Evolutionary conservation across 2,113 vertebrate genomes (phyloP).

Genomic region (Microcebus tavaratra): DNA sequence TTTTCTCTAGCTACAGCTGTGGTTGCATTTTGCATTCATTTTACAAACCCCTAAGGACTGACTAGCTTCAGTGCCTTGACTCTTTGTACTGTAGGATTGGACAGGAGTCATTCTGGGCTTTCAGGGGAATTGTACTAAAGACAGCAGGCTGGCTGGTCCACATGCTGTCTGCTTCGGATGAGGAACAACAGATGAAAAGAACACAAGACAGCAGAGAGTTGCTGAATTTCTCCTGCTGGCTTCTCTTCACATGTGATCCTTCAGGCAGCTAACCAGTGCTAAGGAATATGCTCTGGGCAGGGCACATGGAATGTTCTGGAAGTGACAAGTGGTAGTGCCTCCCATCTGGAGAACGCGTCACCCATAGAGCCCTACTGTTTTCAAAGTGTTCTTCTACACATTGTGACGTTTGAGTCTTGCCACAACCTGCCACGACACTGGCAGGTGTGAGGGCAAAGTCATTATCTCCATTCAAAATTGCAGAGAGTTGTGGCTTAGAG

Average conservation of each 20-base stretch:
- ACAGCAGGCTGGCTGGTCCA: background rate
- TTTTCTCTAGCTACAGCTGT: conserved; percentile 18
- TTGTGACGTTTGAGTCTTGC: background rate
- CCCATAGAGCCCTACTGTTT: background rate
- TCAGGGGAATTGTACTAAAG: background rate
- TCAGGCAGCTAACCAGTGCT: background rate
- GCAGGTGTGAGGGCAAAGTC: background rate
- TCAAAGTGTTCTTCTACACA: background rate
- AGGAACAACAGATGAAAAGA: background rate
- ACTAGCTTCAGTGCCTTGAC: background rate
- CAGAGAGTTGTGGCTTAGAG: background rate
- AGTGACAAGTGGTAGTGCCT: background rate
- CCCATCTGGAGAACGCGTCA: background rate
- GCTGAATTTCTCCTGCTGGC: background rate
- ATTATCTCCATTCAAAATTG: background rate
- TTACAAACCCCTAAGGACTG: background rate
- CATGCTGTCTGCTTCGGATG: background rate
- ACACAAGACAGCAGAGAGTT: background rate
- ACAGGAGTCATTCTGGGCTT: background rate
- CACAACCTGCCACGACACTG: background rate
- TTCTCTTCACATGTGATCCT: background rate
- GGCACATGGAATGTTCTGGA: background rate
- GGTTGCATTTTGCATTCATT: conserved; percentile 9
- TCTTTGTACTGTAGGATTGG: background rate
- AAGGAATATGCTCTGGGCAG: background rate